phyloP scores from a whole-genome alignment of 2,797 vertebrate species.

The Synanceia verrucosa region DNA sequence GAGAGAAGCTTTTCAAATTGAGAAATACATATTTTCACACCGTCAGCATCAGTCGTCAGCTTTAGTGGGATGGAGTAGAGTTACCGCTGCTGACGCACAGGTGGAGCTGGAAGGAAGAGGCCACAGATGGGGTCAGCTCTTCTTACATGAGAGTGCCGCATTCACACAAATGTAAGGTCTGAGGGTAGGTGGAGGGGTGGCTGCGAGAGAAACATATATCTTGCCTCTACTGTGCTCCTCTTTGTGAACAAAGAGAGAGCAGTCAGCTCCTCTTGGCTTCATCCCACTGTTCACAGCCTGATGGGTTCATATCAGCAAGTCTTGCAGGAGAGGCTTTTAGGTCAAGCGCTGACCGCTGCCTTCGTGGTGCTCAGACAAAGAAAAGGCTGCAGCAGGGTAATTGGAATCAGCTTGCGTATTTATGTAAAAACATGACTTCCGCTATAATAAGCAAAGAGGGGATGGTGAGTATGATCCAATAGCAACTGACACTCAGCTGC shows the following conservation, averaged over 20 bases:
- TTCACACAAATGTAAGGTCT: conserved; percentile 40
- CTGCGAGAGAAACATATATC: conserved; percentile 55
- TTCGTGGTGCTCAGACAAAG: conserved; percentile 16
- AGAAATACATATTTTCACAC: conserved; percentile 50
- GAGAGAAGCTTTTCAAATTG: conserved; percentile 35
- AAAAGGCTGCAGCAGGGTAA: conserved; percentile 31
- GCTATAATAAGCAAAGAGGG: conserved; percentile 24
- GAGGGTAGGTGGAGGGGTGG: conserved; percentile 41
- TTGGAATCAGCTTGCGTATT: conserved; percentile 29
- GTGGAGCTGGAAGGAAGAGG: conserved; percentile 41
- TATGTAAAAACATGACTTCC: conserved; percentile 36
- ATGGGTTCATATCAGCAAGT: conserved; percentile 58
- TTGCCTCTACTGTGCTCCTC: conserved; percentile 45
- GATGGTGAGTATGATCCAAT: too few relatives aligned
- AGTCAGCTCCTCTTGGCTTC: conserved; percentile 47
- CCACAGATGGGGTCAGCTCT: conserved; percentile 55
- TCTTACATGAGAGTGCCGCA: conserved; percentile 53
- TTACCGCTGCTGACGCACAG: conserved; percentile 62
- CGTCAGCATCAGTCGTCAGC: conserved; percentile 55
- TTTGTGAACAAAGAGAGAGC: conserved; percentile 60
- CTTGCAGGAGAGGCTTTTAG: conserved; percentile 43
- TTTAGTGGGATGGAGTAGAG: conserved; percentile 55
- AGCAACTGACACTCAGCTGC: conserved; percentile 14
- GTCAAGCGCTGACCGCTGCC: conserved; percentile 43
- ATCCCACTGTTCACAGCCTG: conserved; percentile 49